Evolutionary conservation across 2,888 invertebrate species (phyloP), one percentile per base, ranked within the genome.

Genomic region (Drosophila birchii): DNA sequence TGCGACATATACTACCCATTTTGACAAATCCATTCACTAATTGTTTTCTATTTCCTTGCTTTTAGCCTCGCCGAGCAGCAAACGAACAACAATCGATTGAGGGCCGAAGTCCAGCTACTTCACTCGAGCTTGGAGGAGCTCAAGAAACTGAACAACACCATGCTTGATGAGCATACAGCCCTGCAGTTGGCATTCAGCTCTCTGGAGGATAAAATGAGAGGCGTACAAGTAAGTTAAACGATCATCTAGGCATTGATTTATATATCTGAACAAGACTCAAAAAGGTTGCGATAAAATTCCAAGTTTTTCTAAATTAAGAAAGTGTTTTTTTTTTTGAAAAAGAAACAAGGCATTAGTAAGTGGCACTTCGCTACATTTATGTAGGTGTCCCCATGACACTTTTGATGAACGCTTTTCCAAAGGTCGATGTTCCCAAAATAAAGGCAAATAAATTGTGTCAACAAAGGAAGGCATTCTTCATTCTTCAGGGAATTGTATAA

Each of bases 101-200:
- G 95, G 79, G 95, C 95, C 45, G 96, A 97, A 93, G 95, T 96
- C 59, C 94, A 95, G 86, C 94, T 95, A 94, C 94, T 96, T 80
- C 94, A 95, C 90, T 94, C 94, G 69, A 96, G 94, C 87, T 95
- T 96, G 92, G 94, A 94, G 69, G 96, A 97, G 91, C 92, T 97
- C 57, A 96, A 97, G 93, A 95, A 95, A 78, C 93, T 97, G 14
- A 98, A 98, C 93, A 97, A 98, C 93, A 95, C 97, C 80, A 92
- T 99, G 64, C 94, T 96, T 88, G 99, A 99, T 93, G 99, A 99
- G 93, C 97, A 98, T 91, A 97, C 98, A 92, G 98, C 98, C 0
- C 93, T 98, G 72, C 98, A 98, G 91, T 94, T 99, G 79, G 97
- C 98, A 3, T 98, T 97, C 93, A 95, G 96, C 64, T 94, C 97